Base-by-base conservation (phyloP, 2,113 vertebrate genomes). In the Gymnocephalus cernua region DNA sequence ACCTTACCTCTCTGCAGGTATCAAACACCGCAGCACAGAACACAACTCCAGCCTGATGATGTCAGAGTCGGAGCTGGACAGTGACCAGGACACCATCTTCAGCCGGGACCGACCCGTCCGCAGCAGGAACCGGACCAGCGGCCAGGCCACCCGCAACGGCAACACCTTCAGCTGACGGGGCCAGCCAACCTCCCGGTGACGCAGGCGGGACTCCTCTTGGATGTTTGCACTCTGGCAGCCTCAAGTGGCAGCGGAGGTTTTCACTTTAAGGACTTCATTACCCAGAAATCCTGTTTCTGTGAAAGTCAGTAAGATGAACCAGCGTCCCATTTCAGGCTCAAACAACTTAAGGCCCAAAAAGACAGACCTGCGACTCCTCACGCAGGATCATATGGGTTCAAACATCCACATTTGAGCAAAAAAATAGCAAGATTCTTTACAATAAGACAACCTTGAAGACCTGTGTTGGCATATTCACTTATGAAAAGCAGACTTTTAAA, bases 21-120 rank as follows among this genome's bases (percentile, higher is more conserved):
- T 98, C 87, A 98, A 98, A 82, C 97, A 98, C 88, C 95, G 96
- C 92, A 97, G 97, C 94, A 97, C 96, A 1, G 96, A 97, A 91
- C 97, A 98, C 93, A 97, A 96, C 94, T 97, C 96, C 90, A 96
- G 97, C 88, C 93, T 99, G 77, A 98, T 97, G 97, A 96, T 97
- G 85, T 98, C 97, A 0, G 97, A 99, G 82, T 97, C 97, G 0
- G 97, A 99, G 91, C 95, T 97, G 84, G 97, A 97, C 88, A 97
- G 97, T 15, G 97, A 98, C 77, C 97, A 96, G 94, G 96, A 98
- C 92, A 95, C 96, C 32, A 94, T 97, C 85, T 98, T 97, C 92
- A 96, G 95, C 89, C 94, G 93, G 59, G 96, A 96, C 69, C 95
- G 95, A 64, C 85, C 89, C 13, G 94, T 95, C 80, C 95, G 93